Conservation (phyloP, 1,140 invertebrate species). For the Campoletis sonorensis region DNA sequence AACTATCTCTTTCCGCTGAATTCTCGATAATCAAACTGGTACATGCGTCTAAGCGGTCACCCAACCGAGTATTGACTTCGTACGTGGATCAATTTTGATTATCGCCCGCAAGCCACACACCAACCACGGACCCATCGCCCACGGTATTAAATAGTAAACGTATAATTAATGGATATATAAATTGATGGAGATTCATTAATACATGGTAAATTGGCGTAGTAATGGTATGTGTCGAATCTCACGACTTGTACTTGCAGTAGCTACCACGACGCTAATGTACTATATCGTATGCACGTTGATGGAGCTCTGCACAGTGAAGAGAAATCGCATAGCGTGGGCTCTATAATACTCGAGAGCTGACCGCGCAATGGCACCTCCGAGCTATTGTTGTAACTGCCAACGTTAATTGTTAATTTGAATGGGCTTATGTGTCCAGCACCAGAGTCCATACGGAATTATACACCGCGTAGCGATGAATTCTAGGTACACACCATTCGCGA, state of each 20-base stretch:
- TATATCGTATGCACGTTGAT: constrained; percentile 39
- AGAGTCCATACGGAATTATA: constrained; percentile 37
- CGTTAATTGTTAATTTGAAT: constrained; percentile 68
- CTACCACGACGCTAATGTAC: constrained; percentile 12
- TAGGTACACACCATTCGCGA: constrained; percentile 40
- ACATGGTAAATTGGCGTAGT: neutral
- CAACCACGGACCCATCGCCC: too few species aligned
- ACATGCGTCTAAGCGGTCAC: too few species aligned
- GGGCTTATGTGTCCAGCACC: constrained; percentile 25
- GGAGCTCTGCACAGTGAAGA: constrained; percentile 1
- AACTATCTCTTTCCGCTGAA: too few species aligned
- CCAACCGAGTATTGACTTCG: too few species aligned
- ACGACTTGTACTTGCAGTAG: constrained; percentile 11
- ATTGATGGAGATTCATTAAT: too few species aligned
- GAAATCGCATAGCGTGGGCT: constrained; percentile 7
- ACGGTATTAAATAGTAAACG: too few species aligned
- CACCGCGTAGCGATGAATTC: constrained; percentile 35
- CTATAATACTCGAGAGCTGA: constrained; percentile 26
- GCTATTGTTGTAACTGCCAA: constrained; percentile 67
- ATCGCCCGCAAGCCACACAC: too few species aligned
- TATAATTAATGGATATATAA: too few species aligned
- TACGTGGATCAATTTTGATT: too few species aligned
- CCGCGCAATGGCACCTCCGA: constrained; percentile 61
- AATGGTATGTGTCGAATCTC: neutral
- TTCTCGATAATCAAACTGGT: too few species aligned